Conservation (phyloP, 2,888 invertebrate genomes). For the Drosophila quinaria region DNA sequence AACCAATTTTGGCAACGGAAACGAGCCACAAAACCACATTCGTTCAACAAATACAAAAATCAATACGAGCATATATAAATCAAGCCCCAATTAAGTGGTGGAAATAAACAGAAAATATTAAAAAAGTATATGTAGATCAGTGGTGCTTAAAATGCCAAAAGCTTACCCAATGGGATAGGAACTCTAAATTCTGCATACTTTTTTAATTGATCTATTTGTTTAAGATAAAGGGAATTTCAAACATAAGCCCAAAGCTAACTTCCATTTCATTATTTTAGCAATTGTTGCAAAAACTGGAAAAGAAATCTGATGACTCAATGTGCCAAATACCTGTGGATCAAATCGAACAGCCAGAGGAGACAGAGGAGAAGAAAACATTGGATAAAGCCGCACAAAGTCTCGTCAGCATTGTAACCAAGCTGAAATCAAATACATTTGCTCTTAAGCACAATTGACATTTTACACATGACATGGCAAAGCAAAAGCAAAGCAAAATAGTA, state of each 20-base stretch:
- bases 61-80: slow-evolving; percentile 4
- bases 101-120: neutral
- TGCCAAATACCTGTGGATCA: slow-evolving; percentile 7
- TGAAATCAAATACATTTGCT: slow-evolving; percentile 77
- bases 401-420: slow-evolving; percentile 27
- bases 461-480: slow-evolving; percentile 74
- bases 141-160: no score
- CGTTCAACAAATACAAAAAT: slow-evolving; percentile 10
- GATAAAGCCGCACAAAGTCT: slow-evolving; percentile 46
- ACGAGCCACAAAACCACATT: slow-evolving; percentile 50
- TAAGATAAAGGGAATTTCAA: neutral
- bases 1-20: slow-evolving; percentile 46
- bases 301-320: slow-evolving; percentile 44
- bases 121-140: neutral
- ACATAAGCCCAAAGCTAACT: slow-evolving; percentile 15
- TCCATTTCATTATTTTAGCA: neutral
- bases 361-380: neutral
- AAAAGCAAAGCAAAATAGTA: slow-evolving; percentile 53
- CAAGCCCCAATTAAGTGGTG: neutral
- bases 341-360: neutral
- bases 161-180: no score
- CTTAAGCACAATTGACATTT: slow-evolving; percentile 78
- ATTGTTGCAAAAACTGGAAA: slow-evolving; percentile 22
- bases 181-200: no score
- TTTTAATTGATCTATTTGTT: neutral